phyloP scores from a whole-genome alignment of 2,113 vertebrate genomes.

The Geothlypis trichas region DNA sequence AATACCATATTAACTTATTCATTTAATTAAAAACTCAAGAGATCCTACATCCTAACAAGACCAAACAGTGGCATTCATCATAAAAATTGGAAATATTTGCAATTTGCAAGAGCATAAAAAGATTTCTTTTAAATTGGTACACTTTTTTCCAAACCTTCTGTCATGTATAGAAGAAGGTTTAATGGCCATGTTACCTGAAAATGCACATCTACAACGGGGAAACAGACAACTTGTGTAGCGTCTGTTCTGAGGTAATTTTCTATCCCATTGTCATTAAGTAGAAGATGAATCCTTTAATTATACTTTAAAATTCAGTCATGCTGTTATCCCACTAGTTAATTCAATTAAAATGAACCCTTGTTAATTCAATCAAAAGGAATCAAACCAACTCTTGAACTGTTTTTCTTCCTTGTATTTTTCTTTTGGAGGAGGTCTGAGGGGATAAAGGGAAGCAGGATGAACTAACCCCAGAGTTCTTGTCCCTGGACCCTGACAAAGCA shows the following conservation, averaged over 20 bases:
- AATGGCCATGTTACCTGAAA: slow-evolving; percentile 25
- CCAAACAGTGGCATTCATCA: background rate
- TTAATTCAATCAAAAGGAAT: slow-evolving; percentile 64
- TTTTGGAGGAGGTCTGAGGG: background rate
- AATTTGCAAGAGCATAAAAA: background rate
- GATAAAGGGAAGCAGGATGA: background rate
- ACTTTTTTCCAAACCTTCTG: background rate
- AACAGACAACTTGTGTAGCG: background rate
- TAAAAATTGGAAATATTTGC: background rate
- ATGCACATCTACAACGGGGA: background rate
- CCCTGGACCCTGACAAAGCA: background rate
- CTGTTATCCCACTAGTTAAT: slow-evolving; percentile 62
- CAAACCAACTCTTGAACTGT: slow-evolving; percentile 39
- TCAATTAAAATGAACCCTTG: slow-evolving; percentile 59
- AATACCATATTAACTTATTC: background rate
- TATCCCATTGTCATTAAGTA: slow-evolving; percentile 15
- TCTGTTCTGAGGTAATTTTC: slow-evolving; percentile 41
- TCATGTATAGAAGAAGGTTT: background rate
- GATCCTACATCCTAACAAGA: background rate
- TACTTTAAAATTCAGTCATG: slow-evolving; percentile 24
- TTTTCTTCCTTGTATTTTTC: slow-evolving; percentile 10
- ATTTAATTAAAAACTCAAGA: background rate
- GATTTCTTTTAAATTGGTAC: background rate
- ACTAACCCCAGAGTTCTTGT: background rate
- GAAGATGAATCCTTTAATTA: slow-evolving; percentile 48